These are phyloP conservation scores for Euleptes europaea DNA, from an alignment of 2,113 vertebrate species.

Conservation along the genomic window DNA sequence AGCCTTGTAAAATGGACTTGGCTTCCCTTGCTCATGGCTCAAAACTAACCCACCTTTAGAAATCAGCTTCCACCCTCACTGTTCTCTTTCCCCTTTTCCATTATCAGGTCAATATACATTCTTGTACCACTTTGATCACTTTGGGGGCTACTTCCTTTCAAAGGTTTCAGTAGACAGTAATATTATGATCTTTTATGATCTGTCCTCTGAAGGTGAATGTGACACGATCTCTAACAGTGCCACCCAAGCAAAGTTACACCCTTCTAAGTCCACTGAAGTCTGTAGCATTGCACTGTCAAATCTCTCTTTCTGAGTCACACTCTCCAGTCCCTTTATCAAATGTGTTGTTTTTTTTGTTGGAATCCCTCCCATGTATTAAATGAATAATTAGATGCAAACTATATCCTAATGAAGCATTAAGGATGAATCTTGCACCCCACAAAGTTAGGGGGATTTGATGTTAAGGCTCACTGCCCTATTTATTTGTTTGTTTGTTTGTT, in stretches of 20 bases:
- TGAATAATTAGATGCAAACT: neutral
- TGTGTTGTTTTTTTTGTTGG: neutral
- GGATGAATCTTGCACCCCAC: neutral
- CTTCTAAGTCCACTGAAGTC: too few species aligned
- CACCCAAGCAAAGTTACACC: too few species aligned
- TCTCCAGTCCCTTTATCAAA: neutral
- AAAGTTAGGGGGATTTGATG: neutral
- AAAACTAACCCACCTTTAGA: neutral
- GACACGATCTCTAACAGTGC: neutral
- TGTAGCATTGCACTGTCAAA: neutral
- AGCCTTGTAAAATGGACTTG: neutral
- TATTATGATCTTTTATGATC: neutral
- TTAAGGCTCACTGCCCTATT: neutral
- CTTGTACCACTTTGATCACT: slow-evolving; percentile 5
- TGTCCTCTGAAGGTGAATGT: neutral
- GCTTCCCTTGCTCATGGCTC: neutral
- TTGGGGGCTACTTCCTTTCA: neutral
- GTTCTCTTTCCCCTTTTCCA: neutral
- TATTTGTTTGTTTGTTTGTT: too few species aligned
- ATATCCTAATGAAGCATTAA: neutral
- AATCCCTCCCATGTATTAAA: neutral
- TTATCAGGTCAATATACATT: neutral
- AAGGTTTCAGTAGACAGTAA: neutral
- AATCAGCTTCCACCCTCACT: neutral
- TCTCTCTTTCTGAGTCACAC: neutral